Evolutionary conservation across 1,140 invertebrate genomes (phyloP).

Genomic region (Drosophila parvula): DNA sequence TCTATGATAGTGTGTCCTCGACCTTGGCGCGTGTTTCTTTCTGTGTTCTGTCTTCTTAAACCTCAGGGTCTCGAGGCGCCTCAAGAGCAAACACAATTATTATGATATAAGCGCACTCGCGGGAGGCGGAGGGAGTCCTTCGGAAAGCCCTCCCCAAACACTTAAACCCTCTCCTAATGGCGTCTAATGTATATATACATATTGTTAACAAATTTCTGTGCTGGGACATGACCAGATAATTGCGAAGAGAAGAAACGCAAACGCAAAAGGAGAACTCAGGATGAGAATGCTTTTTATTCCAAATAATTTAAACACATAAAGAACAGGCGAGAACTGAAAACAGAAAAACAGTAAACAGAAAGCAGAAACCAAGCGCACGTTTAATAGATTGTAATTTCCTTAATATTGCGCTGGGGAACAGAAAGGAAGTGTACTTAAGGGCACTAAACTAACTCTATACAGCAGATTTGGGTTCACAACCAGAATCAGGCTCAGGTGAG

Average conservation of each 20-base stretch:
- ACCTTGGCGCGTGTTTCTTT: slow-evolving; percentile 28
- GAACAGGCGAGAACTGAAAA: slow-evolving; percentile 32
- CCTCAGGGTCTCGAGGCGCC: slow-evolving; percentile 19
- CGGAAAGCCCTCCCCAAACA: slow-evolving; percentile 28
- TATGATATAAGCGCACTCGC: slow-evolving; percentile 60
- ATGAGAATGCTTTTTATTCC: slow-evolving; percentile 40
- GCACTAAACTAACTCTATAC: slow-evolving; percentile 40
- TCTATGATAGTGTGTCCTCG: neutral
- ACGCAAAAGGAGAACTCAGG: slow-evolving; percentile 15
- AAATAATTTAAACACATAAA: slow-evolving; percentile 47
- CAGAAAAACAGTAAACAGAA: slow-evolving; percentile 41
- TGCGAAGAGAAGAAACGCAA: slow-evolving; percentile 50
- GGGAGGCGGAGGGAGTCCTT: slow-evolving; percentile 50
- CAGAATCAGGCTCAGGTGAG: slow-evolving; percentile 22
- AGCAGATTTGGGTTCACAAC: slow-evolving; percentile 29
- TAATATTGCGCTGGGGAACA: slow-evolving; percentile 55
- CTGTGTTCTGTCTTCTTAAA: neutral
- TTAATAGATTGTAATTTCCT: slow-evolving; percentile 69
- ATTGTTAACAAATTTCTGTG: slow-evolving; percentile 67
- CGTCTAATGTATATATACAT: slow-evolving; percentile 57
- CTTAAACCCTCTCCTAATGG: slow-evolving; percentile 61
- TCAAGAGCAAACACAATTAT: slow-evolving; percentile 61
- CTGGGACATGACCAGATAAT: slow-evolving; percentile 77
- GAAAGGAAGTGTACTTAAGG: slow-evolving; percentile 57
- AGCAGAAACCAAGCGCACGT: slow-evolving; percentile 58